Conservation (phyloP, 2,888 invertebrate genomes). For the Ichneumoninae sp. region DNA sequence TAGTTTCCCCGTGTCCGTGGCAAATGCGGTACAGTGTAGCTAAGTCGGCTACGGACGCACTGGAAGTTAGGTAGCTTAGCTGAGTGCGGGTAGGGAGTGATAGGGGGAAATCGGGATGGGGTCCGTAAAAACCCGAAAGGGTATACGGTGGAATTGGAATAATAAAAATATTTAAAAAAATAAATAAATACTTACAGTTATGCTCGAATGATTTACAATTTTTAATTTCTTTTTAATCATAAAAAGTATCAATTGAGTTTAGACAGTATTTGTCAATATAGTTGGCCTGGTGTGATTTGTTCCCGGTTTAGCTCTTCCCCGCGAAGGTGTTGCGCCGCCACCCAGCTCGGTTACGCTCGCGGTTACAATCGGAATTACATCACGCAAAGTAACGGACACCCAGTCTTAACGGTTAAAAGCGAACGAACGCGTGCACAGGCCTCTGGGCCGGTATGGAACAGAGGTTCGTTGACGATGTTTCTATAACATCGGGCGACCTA, state of each 20-base stretch:
- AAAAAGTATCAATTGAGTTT: neutral
- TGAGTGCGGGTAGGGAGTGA: no score
- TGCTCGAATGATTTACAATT: no score
- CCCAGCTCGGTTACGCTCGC: slow-evolving; percentile 47
- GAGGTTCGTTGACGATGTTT: slow-evolving; percentile 49
- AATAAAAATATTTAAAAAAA: no score
- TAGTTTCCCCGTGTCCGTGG: no score
- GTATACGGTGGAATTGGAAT: no score
- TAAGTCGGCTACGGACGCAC: no score
- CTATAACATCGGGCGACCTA: slow-evolving; percentile 39
- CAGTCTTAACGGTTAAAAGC: slow-evolving; percentile 57
- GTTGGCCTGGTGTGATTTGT: neutral
- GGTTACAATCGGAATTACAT: slow-evolving; percentile 65
- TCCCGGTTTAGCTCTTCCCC: slow-evolving; percentile 27
- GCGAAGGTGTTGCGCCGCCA: slow-evolving; percentile 33
- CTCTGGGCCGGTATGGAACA: neutral
- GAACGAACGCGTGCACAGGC: slow-evolving; percentile 25
- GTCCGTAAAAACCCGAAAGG: no score
- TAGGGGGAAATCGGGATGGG: no score
- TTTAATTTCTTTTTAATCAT: no score
- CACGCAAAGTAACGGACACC: slow-evolving; percentile 60
- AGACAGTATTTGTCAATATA: neutral
- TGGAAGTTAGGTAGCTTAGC: no score
- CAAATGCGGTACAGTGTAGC: no score
- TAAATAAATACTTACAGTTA: no score